Base-by-base conservation (phyloP, 2,797 vertebrate species). In the Simalia tracyae region DNA sequence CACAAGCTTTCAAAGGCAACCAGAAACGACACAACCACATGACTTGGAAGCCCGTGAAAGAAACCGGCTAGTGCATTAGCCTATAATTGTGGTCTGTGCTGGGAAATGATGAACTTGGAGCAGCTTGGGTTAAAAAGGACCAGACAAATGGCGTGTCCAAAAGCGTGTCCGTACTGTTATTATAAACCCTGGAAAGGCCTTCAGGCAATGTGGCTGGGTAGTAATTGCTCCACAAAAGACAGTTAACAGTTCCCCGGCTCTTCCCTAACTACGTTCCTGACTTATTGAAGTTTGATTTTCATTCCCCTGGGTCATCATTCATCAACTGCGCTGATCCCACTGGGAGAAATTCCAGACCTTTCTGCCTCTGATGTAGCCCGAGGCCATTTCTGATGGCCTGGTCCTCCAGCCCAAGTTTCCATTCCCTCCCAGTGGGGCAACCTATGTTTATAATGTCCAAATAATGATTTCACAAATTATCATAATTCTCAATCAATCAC, bases 401-500 rank as follows among this genome's bases (percentile, higher is more conserved):
- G 87, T 96, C 97, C 96, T 96, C 96, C 95, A 96, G 97, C 97
- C 97, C 98, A 98, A 96, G 96, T 97, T 96, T 96, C 95, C 95
- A 91, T 96, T 92, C 81, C 96, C 91, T 97, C 95, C 95, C 95
- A 84, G 96, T 86, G 94, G 97, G 98, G 97, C 97, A 96, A 97
- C 94, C 97, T 93, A 94, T 94, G 97, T 97, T 97, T 98, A 97
- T 98, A 98, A 98, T 98, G 98, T 97, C 98, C 98, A 98, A 97
- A 98, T 98, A 98, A 99, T 98, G 98, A 99, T 98, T 98, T 98
- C 96, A 98, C 98, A 98, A 98, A 99, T 99, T 98, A 99, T 98
- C 98, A 98, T 99, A 98, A 99, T 98, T 98, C 98, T 98, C 98
- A 98, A 98, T 99, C 98, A 98, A 98, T 99, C 98, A 98, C 98